Evolutionary conservation across 2,797 vertebrate species (phyloP), one percentile per base, ranked within the genome.

Genomic region (Sciurus vulgaris): DNA sequence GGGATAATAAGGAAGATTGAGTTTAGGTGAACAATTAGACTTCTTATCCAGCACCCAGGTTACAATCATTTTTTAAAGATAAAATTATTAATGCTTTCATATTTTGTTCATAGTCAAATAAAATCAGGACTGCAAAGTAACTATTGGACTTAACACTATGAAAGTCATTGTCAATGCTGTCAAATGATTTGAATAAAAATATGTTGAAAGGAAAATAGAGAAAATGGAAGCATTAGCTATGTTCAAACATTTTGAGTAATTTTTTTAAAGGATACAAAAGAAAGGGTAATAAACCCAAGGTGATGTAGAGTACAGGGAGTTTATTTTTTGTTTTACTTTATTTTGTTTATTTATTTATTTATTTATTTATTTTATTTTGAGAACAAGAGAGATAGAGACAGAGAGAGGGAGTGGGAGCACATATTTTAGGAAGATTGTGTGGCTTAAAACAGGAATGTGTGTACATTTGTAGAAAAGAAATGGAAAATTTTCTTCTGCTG

Each of bases 391-490:
- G 20, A 56, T 7, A 56, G 20, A 54, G 17, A 54, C 17, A 54
- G 56, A 24, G 6, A 59, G 56, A 18, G 20, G 38, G 3, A 38
- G 38, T 38, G 38, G 3, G 38, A 22, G 9, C 26, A 74, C 3
- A 47, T 33, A 54, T 33, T 92, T 22, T 67, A 76, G 24, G n/a
- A 5, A 91, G 14, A 26, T 30, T 44, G 0, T 49, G 24, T 38
- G 28, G 7, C 8, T 30, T 15, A 65, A 47, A 6, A 13, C 20
- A 59, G 0, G 2, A 74, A 1, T 38, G 0, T 44, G 13, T 3
- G 49, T 35, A 89, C 2, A 67, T 51, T 49, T n/a, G 14, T 44
- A 3, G 26, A 11, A 79, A 72, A 47, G 17, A 1, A 56, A 67
- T 56, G n/a, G 17, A 63, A 33, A 82, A 11, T 4, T 33, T 6